Evolutionary conservation across 2,797 vertebrate species (phyloP).

Genomic region (Hippopotamyrus pictus): DNA sequence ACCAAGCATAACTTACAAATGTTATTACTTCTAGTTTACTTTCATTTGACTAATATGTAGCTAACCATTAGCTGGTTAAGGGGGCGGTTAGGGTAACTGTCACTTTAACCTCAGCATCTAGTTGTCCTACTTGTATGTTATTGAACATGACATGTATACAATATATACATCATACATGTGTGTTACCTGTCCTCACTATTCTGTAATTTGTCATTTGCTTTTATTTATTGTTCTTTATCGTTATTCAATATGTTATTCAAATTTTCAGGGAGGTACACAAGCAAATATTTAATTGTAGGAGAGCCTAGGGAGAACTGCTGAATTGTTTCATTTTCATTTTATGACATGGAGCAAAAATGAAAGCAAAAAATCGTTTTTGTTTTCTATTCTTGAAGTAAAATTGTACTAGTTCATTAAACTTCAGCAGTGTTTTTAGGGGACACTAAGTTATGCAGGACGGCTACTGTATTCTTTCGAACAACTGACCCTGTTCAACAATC

Average conservation of each 20-base stretch:
- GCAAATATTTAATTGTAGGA: not conserved
- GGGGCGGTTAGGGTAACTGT: not conserved
- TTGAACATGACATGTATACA: not conserved
- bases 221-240: not conserved
- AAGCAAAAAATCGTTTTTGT: not conserved
- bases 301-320: not conserved
- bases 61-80: not conserved
- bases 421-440: not conserved
- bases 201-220: not conserved
- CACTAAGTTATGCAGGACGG: not conserved
- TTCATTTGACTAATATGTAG: not conserved
- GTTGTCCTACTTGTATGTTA: not conserved
- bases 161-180: not conserved
- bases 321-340: slow-evolving; percentile 5
- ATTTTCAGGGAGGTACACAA: not conserved
- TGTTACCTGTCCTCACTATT: not conserved
- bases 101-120: not conserved
- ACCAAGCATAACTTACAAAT: not conserved
- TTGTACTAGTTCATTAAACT: not conserved
- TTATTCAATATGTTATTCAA: not conserved
- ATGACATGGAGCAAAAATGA: not conserved
- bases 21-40: not conserved
- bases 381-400: not conserved
- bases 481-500: not conserved
- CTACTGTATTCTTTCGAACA: not conserved